Evolutionary conservation across 2,113 vertebrate genomes (phyloP).

Genomic region (Datnioides undecimradiatus): DNA sequence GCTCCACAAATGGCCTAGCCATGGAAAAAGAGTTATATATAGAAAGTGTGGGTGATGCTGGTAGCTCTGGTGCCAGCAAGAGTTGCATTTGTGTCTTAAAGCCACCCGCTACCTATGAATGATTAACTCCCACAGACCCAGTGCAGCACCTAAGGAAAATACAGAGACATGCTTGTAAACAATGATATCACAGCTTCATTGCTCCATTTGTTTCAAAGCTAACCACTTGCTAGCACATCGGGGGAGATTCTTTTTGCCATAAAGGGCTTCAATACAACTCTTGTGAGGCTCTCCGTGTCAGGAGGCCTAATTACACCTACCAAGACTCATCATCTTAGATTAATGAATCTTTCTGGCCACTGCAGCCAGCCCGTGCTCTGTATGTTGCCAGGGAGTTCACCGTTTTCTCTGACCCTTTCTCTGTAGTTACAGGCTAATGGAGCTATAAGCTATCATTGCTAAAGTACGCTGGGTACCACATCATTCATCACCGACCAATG

Average conservation of each 20-base stretch:
- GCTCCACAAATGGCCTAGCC: slow-evolving; percentile 77
- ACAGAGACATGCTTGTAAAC: slow-evolving; percentile 62
- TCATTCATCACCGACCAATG: slow-evolving; percentile 79
- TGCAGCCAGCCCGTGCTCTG: slow-evolving; percentile 58
- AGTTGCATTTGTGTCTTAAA: slow-evolving; percentile 81
- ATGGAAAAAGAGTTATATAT: slow-evolving; percentile 86
- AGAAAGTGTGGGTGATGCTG: slow-evolving; percentile 82
- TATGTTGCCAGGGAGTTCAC: slow-evolving; percentile 74
- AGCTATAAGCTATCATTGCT: slow-evolving; percentile 79
- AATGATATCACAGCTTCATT: slow-evolving; percentile 49
- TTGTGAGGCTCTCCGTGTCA: slow-evolving; percentile 70
- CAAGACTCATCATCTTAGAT: slow-evolving; percentile 80
- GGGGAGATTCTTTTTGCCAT: slow-evolving; percentile 41
- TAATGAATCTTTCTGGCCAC: slow-evolving; percentile 76
- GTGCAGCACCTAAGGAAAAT: slow-evolving; percentile 58
- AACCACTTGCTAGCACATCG: slow-evolving; percentile 53
- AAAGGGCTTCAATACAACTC: slow-evolving; percentile 62
- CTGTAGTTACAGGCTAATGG: slow-evolving; percentile 80
- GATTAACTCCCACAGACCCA: slow-evolving; percentile 76
- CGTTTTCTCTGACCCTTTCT: slow-evolving; percentile 76
- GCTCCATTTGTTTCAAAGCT: slow-evolving; percentile 65
- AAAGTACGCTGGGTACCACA: slow-evolving; percentile 60
- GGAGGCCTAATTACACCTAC: slow-evolving; percentile 77
- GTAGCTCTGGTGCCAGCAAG: slow-evolving; percentile 75
- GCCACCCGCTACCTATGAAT: slow-evolving; percentile 75